Percentiles rank a stretch among this genome's conserved stretches.
phyloP scores from a whole-genome alignment of 2,888 invertebrate genomes.

The Melinopterus prodromus region DNA sequence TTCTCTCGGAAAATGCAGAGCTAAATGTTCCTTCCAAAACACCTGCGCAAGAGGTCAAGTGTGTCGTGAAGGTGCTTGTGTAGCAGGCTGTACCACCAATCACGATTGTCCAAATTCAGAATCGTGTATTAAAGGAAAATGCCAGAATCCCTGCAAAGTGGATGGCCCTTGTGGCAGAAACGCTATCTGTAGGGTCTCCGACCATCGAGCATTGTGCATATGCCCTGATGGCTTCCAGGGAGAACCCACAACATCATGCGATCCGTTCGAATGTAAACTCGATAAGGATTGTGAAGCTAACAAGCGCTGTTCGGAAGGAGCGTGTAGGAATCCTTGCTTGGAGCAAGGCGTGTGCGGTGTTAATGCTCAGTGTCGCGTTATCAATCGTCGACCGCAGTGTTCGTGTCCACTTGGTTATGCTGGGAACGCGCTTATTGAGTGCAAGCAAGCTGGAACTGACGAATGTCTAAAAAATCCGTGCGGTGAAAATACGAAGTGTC shows the following conservation, averaged over 20 bases:
- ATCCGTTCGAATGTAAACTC: conserved; percentile 77
- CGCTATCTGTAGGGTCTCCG: conserved; percentile 80
- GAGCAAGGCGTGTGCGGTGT: conserved; percentile 80
- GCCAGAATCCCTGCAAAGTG: conserved; percentile 74
- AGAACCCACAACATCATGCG: conserved; percentile 79
- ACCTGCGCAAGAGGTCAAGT: conserved; percentile 80
- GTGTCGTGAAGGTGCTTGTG: conserved; percentile 75
- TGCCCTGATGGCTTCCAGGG: conserved; percentile 89
- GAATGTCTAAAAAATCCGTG: conserved; percentile 85
- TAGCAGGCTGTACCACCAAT: conserved; percentile 82
- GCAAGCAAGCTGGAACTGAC: conserved; percentile 73
- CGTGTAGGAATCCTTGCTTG: conserved; percentile 85
- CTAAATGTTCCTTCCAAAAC: conserved; percentile 73
- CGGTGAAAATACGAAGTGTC: conserved; percentile 83
- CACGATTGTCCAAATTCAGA: conserved; percentile 81
- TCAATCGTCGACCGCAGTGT: conserved; percentile 79
- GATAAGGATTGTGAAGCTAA: conserved; percentile 81
- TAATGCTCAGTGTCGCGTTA: conserved; percentile 85
- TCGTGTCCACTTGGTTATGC: conserved; percentile 78
- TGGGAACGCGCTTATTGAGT: conserved; percentile 75
- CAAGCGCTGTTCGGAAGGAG: conserved; percentile 75
- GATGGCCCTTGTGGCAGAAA: conserved; percentile 80
- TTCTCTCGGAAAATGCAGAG: conserved; percentile 74
- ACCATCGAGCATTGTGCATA: conserved; percentile 84
- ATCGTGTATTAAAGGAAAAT: conserved; percentile 75